phyloP scores from a whole-genome alignment of 2,797 vertebrate genomes.

The Bradypodion ventrale region DNA sequence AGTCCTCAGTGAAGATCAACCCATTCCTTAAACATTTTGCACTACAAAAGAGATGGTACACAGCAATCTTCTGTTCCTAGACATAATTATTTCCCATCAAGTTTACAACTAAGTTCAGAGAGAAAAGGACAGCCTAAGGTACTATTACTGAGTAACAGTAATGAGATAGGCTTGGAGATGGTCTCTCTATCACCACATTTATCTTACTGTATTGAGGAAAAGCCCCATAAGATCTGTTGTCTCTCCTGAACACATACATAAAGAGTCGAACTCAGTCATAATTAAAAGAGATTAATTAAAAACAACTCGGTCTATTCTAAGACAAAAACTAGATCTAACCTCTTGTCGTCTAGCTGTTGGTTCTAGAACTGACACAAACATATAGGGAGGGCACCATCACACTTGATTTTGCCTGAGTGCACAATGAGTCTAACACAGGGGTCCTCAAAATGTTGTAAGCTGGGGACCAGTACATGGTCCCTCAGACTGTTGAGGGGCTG shows the following conservation, averaged over 20 bases:
- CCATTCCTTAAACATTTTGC: too few species aligned
- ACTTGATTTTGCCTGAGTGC: not conserved
- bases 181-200: not conserved
- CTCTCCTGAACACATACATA: not conserved
- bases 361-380: not conserved
- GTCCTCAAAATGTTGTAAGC: too few species aligned
- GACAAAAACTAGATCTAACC: not conserved
- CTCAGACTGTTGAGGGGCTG: too few species aligned
- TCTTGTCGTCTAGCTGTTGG: not conserved
- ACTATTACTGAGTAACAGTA: rapidly evolving
- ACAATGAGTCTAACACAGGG: not conserved
- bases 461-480: too few species aligned
- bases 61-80: too few species aligned
- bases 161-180: rapidly evolving
- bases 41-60: too few species aligned
- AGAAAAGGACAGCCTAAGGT: too few species aligned
- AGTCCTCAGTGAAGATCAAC: too few species aligned
- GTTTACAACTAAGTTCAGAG: too few species aligned
- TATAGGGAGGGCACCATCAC: not conserved
- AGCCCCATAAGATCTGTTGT: not conserved
- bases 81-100: too few species aligned
- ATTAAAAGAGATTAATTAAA: not conserved
- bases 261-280: not conserved
- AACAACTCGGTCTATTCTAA: not conserved
- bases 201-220: not conserved